A percentile compares a stretch with the other conserved stretches of the same genome.
phyloP scores from a whole-genome alignment of 2,113 vertebrate genomes.

The Salvelinus alpinus region DNA sequence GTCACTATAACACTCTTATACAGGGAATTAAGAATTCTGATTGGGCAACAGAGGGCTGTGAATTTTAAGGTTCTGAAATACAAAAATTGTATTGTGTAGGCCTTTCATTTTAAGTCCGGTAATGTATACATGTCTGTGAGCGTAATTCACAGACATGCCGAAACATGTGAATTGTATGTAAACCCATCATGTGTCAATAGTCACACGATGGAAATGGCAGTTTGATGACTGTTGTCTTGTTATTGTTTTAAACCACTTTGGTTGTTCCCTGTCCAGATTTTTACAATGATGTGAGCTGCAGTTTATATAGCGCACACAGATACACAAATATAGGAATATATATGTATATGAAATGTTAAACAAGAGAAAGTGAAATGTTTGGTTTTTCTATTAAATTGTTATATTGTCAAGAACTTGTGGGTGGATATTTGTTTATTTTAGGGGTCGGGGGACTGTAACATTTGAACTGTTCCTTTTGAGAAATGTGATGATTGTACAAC shows the following conservation, averaged over 20 bases:
- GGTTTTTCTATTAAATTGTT: constrained; percentile 80
- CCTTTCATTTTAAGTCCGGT: constrained; percentile 1
- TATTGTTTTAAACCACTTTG: too few relatives aligned
- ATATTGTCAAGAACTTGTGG: constrained; percentile 55
- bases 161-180: constrained; percentile 42
- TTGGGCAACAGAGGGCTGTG: neutral
- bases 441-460: too few relatives aligned
- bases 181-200: constrained; percentile 44
- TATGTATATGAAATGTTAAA: constrained; percentile 73
- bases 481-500: too few relatives aligned
- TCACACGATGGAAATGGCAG: constrained; percentile 39
- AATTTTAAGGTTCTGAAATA: neutral
- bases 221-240: constrained; percentile 38
- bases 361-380: constrained; percentile 58
- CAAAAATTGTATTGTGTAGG: constrained; percentile 12
- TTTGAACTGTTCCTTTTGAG: too few relatives aligned
- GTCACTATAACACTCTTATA: neutral
- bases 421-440: too few relatives aligned
- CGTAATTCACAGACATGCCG: constrained; percentile 24
- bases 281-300: constrained; percentile 62
- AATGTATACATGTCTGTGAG: constrained; percentile 36
- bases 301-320: constrained; percentile 67
- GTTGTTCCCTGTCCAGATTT: constrained; percentile 36
- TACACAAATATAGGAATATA: constrained; percentile 74
- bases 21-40: neutral